These are phyloP conservation scores for Pagrus major DNA, from an alignment of 2,113 vertebrate genomes.

Conservation along the genomic window DNA sequence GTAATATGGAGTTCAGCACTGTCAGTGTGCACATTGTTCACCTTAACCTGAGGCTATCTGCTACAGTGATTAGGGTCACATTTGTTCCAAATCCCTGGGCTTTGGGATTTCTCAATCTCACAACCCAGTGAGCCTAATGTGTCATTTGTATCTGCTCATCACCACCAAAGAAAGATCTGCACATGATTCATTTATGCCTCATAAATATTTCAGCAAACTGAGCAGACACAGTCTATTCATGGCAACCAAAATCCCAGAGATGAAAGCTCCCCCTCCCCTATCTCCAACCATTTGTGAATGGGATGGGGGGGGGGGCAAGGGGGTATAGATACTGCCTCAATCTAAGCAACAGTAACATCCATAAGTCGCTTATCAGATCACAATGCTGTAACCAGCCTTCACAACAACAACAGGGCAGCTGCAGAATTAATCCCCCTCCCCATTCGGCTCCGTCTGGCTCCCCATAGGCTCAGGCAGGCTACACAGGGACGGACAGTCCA, in stretches of 20 bases:
- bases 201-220: constrained; percentile 78
- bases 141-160: constrained; percentile 54
- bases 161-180: constrained; percentile 57
- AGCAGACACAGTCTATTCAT: constrained; percentile 70
- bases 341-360: constrained; percentile 67
- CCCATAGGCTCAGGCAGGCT: constrained; percentile 61
- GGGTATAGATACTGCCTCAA: constrained; percentile 58
- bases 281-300: constrained; percentile 60
- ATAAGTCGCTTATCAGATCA: constrained; percentile 79
- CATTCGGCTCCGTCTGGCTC: constrained; percentile 56
- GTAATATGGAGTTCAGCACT: not conserved
- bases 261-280: constrained; percentile 17
- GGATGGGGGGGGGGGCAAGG: constrained; percentile 8
- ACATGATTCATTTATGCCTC: constrained; percentile 75
- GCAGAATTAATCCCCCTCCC: constrained; percentile 70
- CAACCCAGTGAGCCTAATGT: constrained; percentile 43
- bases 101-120: constrained; percentile 34
- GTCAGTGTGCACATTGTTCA: constrained; percentile 14
- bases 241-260: constrained; percentile 47
- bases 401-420: constrained; percentile 74
- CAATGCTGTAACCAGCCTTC: constrained; percentile 70
- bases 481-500: constrained; percentile 57
- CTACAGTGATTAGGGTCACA: constrained; percentile 33
- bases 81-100: constrained; percentile 31
- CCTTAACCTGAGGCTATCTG: constrained; percentile 21